These are phyloP conservation scores for Diachasma alloeum DNA, from an alignment of 1,140 invertebrate genomes.

Conservation along the genomic window DNA sequence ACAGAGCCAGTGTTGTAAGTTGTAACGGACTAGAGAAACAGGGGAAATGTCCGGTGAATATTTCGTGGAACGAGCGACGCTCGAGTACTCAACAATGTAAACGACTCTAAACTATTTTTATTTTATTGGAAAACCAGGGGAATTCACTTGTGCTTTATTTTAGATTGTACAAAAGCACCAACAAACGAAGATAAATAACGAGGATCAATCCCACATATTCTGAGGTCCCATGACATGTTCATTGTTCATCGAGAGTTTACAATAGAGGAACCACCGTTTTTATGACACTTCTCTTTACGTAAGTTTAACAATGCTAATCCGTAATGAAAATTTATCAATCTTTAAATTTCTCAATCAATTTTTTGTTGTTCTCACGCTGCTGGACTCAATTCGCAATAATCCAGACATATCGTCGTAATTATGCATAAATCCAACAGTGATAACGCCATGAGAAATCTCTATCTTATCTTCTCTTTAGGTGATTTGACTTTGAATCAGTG, in stretches of 20 bases:
- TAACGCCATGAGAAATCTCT: neutral
- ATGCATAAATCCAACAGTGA: neutral
- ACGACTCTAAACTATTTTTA: neutral
- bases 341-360: neutral
- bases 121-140: neutral
- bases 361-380: neutral
- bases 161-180: neutral
- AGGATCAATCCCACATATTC: neutral
- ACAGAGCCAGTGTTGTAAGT: neutral
- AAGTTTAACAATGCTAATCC: neutral
- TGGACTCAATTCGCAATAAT: neutral
- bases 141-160: neutral
- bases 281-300: neutral
- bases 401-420: neutral
- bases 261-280: neutral
- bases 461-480: constrained; percentile 13
- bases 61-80: neutral
- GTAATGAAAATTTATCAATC: neutral
- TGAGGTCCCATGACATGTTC: neutral
- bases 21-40: neutral
- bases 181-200: neutral
- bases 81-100: neutral
- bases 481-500: neutral
- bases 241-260: neutral
- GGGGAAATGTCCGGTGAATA: neutral